These are phyloP conservation scores for Beris morrisii DNA, from an alignment of 2,888 invertebrate genomes.

Conservation along the genomic window DNA sequence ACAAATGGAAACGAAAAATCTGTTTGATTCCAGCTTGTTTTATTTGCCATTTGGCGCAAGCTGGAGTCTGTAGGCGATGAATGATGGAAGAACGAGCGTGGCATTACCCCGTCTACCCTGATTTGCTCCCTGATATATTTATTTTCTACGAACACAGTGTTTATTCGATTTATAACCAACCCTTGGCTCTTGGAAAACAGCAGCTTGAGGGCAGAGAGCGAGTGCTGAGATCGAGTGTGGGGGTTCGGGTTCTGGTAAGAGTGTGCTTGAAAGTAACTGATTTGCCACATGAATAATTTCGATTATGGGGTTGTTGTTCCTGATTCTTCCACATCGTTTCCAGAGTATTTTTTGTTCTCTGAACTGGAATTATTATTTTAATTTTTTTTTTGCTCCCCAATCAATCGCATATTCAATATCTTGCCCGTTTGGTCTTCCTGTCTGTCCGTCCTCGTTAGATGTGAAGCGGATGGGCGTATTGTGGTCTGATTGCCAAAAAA, in stretches of 20 bases:
- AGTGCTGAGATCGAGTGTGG: too few relatives aligned
- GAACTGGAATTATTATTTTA: conserved; percentile 18
- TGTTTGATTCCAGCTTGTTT: too few relatives aligned
- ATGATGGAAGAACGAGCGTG: too few relatives aligned
- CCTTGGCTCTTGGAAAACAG: too few relatives aligned
- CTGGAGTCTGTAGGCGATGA: too few relatives aligned
- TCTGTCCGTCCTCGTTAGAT: not conserved
- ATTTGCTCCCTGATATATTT: conserved; percentile 6
- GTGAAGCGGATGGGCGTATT: too few relatives aligned
- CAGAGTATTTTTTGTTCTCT: conserved; percentile 32
- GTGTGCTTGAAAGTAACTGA: conserved; percentile 26
- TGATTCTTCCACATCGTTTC: conserved; percentile 34
- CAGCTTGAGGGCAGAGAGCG: too few relatives aligned
- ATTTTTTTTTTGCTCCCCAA: conserved; percentile 1
- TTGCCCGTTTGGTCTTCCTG: not conserved
- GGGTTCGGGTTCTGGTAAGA: too few relatives aligned
- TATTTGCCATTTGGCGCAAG: too few relatives aligned
- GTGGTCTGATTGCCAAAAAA: too few relatives aligned
- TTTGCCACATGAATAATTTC: conserved; percentile 37
- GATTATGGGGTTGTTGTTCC: conserved; percentile 32
- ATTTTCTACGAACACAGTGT: not conserved
- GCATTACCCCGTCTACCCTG: not conserved
- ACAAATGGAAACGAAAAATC: too few relatives aligned
- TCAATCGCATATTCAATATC: not conserved
- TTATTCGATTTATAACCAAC: conserved; percentile 5